Evolutionary conservation across 2,888 invertebrate species (phyloP), one percentile per base, ranked within the genome.

Genomic region (Sarcophaga carnaria): DNA sequence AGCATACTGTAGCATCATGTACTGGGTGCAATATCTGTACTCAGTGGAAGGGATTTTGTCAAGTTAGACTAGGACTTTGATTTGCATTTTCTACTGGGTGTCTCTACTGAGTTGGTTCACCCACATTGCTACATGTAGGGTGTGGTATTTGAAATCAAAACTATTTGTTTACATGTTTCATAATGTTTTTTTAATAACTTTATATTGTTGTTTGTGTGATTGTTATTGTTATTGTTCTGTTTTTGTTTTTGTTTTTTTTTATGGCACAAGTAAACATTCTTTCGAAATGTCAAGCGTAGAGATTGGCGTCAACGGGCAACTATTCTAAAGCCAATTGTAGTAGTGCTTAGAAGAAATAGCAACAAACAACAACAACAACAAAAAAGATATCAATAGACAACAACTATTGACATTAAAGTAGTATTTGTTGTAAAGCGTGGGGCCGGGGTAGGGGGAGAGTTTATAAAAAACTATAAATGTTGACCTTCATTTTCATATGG

Each of bases 251-350:
- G 22, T 63, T 37, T 72, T 64, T 74, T 66, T 76, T 22, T 17
- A 72, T 71, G 64, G 47, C 67, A 64, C 64, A 54, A 17, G 45
- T 72, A 82, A 83, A 27, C 80, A 85, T 83, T 81, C 71, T 79
- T 87, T 87, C 76, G 37, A 87, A 88, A 87, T 88, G 88, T 86
- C 86, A 85, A 83, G 75, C 45, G 72, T 78, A 66, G 67, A 72
- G 77, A 81, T 14, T 77, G 59, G 59, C 83, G 76, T 49, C 67
- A 70, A 67, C 79, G 47, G 54, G 75, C 70, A 60, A 82, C 71
- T 84, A 54, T 54, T 54, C 27, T 47, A 49, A 20, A 70, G 49
- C 66, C 72, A 64, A 66, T n/a, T 5, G 14, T 22, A 54, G 54
- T 14, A 3, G 14, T 54, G 37, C 54, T 14, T 64, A 67, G 67